Evolutionary conservation across 2,888 invertebrate genomes (phyloP).

Genomic region (Orthosia gothica): DNA sequence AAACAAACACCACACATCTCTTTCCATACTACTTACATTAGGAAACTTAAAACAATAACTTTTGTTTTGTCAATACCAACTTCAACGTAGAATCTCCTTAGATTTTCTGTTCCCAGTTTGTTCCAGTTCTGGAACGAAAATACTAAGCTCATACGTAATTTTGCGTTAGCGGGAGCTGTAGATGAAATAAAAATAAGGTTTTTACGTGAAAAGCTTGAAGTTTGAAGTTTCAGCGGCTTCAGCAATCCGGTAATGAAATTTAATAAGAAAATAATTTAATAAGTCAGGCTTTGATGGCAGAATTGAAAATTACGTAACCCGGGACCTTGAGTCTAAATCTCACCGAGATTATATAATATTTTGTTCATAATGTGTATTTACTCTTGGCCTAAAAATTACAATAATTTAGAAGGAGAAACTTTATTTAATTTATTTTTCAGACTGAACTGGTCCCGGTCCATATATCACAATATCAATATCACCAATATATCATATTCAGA

Average conservation of each 20-base stretch:
- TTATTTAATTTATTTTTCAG: neutral
- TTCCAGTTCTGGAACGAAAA: constrained; percentile 77
- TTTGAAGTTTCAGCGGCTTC: constrained; percentile 38
- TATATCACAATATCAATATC: too few species aligned
- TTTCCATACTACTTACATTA: constrained; percentile 49
- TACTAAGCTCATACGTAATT: constrained; percentile 65
- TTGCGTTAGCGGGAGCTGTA: constrained; percentile 46
- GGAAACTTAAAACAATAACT: constrained; percentile 71
- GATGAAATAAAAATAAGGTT: constrained; percentile 56
- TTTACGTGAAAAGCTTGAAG: constrained; percentile 45
- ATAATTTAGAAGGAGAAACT: neutral
- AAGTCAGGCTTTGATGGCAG: constrained; percentile 18
- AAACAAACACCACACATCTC: constrained; percentile 28
- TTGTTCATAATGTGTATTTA: neutral
- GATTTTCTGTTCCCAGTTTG: constrained; percentile 75
- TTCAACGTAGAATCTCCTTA: constrained; percentile 74
- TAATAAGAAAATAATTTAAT: constrained; percentile 47
- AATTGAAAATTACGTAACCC: constrained; percentile 31
- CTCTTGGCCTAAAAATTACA: neutral
- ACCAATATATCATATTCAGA: too few species aligned
- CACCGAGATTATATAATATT: constrained; percentile 15
- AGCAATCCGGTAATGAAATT: constrained; percentile 26
- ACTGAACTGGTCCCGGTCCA: neutral
- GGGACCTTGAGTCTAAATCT: neutral
- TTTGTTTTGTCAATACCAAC: constrained; percentile 78